Evolutionary conservation across 2,113 vertebrate genomes (phyloP).

Genomic region (Chinchilla lanigera): DNA sequence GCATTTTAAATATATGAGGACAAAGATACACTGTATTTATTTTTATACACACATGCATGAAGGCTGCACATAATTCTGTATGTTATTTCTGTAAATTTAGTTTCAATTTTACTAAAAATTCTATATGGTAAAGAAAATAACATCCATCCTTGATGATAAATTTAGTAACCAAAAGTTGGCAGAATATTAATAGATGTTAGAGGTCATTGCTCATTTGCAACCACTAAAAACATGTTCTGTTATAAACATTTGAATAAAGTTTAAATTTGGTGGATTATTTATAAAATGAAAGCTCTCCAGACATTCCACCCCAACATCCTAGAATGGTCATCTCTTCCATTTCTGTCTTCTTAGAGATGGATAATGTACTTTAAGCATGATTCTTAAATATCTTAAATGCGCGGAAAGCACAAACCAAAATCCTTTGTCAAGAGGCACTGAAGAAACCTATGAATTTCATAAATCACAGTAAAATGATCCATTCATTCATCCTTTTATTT

Average conservation of each 20-base stretch:
- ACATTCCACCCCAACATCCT: conserved; percentile 71
- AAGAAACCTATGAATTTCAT: not conserved
- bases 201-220: conserved; percentile 81
- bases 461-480: not conserved
- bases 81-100: conserved; percentile 80
- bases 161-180: conserved; percentile 83
- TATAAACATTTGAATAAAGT: conserved; percentile 85
- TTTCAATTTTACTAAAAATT: conserved; percentile 73
- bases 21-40: conserved; percentile 52
- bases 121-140: conserved; percentile 84
- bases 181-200: conserved; percentile 85
- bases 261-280: conserved; percentile 85
- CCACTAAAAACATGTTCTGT: conserved; percentile 86
- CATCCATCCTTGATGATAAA: conserved; percentile 78
- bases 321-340: conserved; percentile 72
- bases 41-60: conserved; percentile 71
- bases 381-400: not conserved
- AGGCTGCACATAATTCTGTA: conserved; percentile 64
- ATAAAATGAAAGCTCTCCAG: conserved; percentile 84
- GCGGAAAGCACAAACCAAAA: not conserved
- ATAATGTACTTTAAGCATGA: not conserved
- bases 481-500: not conserved
- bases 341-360: conserved; percentile 45
- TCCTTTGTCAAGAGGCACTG: not conserved
- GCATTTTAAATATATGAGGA: conserved; percentile 49